Base-by-base conservation (phyloP, 1,140 invertebrate genomes). In the Papilio machaon region DNA sequence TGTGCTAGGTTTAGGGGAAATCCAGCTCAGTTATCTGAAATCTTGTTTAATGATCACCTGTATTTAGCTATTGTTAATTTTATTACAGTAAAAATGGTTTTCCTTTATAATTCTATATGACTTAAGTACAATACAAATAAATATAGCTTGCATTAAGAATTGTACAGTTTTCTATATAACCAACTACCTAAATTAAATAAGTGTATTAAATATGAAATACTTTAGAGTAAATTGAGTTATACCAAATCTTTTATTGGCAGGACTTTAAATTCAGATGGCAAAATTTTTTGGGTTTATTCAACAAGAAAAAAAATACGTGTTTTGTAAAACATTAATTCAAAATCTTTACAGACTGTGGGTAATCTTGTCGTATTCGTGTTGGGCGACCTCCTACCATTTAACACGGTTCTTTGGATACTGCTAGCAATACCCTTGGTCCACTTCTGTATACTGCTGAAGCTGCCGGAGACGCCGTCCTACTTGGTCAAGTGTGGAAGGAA, bases 391-490 rank as follows among this genome's bases (percentile, higher is more conserved):
- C 85, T 94, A 8, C 87, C 86, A 0, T 94, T 90, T 84, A 82
- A 91, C 60, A 91, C 88, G 0, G 93, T 91, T 15, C 87, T 94
- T 0, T 92, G 93, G 92, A 93, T 94, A 10, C 82, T 92, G 2
- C 86, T 94, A 11, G 93, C 93, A 0, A 90, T 94, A 43, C 93
- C 93, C 1, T 82, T 94, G 35, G 30, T 94, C 15, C 92, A 94
- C 79, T 92, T 94, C 87, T 92, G 90, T 38, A 90, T 93, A 2
- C 54, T 91, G 10, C 87, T 93, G 54, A 79, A 86, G 43, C 81
- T 94, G 58, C 93, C 93, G 0, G 93, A 94, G 60, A 93, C 93
- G 13, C 93, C 93, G 0, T 93, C 92, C 0, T 94, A 90, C 80
- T 82, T 94, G 1, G 86, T 94, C 81, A 94, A 94, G 79, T 90